A percentile compares a stretch with the other conserved stretches of the same genome.
These are phyloP conservation scores for Drosophila tani DNA, from an alignment of 1,140 invertebrate species.

Conservation along the genomic window DNA sequence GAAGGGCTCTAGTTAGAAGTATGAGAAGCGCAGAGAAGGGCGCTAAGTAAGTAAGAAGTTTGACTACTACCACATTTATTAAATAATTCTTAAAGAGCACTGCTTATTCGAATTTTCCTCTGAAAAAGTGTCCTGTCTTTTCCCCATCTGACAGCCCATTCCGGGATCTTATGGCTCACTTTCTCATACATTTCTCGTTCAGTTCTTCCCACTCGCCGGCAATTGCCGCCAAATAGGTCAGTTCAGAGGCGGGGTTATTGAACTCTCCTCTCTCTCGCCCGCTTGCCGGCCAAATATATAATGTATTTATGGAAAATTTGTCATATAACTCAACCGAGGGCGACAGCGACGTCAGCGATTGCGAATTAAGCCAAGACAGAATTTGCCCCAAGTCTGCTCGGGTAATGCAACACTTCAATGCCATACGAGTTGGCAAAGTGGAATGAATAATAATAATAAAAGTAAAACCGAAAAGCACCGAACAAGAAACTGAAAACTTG, in stretches of 20 bases:
- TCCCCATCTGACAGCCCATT: conserved; percentile 9
- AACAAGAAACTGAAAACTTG: conserved; percentile 48
- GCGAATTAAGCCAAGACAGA: conserved; percentile 9
- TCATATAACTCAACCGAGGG: conserved; percentile 35
- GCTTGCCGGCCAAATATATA: conserved; percentile 42
- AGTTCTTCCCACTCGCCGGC: conserved; percentile 21
- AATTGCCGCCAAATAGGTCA: conserved; percentile 50
- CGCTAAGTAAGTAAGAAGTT: too few species aligned
- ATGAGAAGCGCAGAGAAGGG: too few species aligned
- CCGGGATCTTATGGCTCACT: conserved; percentile 21
- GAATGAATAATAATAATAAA: conserved; percentile 39
- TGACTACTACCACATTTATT: too few species aligned
- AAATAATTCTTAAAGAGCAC: background rate
- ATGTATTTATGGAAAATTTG: conserved; percentile 56
- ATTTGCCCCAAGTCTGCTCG: conserved; percentile 16
- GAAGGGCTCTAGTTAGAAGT: too few species aligned
- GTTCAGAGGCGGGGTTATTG: conserved; percentile 46
- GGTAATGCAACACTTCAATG: conserved; percentile 72
- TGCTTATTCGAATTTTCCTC: background rate
- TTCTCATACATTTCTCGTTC: conserved; percentile 20
- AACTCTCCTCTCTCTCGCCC: conserved; percentile 19
- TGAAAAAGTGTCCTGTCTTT: conserved; percentile 5
- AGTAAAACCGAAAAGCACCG: conserved; percentile 51
- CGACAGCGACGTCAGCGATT: conserved; percentile 8
- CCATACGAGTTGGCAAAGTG: conserved; percentile 48